Evolutionary conservation across 2,888 invertebrate genomes (phyloP).

Genomic region (Anticlea derivata): DNA sequence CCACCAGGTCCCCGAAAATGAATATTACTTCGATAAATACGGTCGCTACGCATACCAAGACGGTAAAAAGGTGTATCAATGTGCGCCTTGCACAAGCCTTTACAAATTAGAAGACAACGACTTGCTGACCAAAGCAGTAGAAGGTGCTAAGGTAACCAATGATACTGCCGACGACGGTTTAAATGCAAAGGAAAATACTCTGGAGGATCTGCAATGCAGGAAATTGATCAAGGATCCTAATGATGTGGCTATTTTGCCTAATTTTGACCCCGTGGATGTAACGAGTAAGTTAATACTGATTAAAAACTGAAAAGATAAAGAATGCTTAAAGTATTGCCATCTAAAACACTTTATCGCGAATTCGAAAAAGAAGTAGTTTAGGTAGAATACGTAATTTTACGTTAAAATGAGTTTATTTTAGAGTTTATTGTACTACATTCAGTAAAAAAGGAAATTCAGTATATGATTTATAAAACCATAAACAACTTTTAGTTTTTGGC

Average conservation of each 20-base stretch:
- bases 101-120: slow-evolving; percentile 50
- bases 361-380: too few species aligned
- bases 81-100: slow-evolving; percentile 56
- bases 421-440: too few species aligned
- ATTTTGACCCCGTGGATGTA: slow-evolving; percentile 46
- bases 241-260: slow-evolving; percentile 48
- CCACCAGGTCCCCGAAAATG: slow-evolving; percentile 27
- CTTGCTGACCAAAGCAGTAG: slow-evolving; percentile 45
- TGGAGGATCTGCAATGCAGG: slow-evolving; percentile 42
- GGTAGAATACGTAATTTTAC: too few species aligned
- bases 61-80: slow-evolving; percentile 57
- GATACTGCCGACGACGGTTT: background rate
- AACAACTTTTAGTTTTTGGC: too few species aligned
- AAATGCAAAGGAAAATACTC: background rate
- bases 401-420: too few species aligned
- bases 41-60: slow-evolving; percentile 55
- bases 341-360: too few species aligned
- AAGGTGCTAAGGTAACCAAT: slow-evolving; percentile 45
- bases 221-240: slow-evolving; percentile 45
- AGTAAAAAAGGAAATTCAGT: too few species aligned
- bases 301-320: too few species aligned
- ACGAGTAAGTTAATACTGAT: too few species aligned
- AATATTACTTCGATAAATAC: slow-evolving; percentile 54
- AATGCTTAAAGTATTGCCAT: too few species aligned
- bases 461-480: too few species aligned